Evolutionary conservation across 2,113 vertebrate species (phyloP).

Genomic region (Rhagologus leucostigma): DNA sequence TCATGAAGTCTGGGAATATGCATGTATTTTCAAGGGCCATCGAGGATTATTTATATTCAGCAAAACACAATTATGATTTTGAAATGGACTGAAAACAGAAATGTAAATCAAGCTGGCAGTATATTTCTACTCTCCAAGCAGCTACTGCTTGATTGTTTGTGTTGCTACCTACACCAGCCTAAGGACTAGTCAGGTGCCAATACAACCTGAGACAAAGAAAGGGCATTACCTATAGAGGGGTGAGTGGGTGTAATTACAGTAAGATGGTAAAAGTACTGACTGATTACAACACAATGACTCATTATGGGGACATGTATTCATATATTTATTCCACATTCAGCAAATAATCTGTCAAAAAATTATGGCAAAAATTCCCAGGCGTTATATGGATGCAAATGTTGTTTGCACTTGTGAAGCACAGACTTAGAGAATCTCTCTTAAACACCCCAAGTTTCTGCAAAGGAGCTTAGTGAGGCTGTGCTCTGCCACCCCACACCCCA

Average conservation of each 20-base stretch:
- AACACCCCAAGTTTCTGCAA: not conserved
- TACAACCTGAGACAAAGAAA: not conserved
- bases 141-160: not conserved
- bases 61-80: not conserved
- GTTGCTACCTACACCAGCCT: not conserved
- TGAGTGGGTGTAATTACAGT: not conserved
- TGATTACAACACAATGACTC: not conserved
- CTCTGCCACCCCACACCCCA: not conserved
- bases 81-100: not conserved
- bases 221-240: fast-evolving
- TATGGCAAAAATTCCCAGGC: not conserved
- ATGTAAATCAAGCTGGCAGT: not conserved
- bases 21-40: not conserved
- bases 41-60: not conserved
- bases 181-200: not conserved
- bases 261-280: not conserved
- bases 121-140: not conserved
- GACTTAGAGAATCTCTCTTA: not conserved
- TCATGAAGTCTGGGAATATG: not conserved
- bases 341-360: not conserved
- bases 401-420: not conserved
- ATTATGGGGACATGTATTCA: not conserved
- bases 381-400: not conserved
- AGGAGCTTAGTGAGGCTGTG: not conserved
- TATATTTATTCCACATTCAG: not conserved